Conservation (phyloP, 2,888 invertebrate species). For the Nomada lathburiana region DNA sequence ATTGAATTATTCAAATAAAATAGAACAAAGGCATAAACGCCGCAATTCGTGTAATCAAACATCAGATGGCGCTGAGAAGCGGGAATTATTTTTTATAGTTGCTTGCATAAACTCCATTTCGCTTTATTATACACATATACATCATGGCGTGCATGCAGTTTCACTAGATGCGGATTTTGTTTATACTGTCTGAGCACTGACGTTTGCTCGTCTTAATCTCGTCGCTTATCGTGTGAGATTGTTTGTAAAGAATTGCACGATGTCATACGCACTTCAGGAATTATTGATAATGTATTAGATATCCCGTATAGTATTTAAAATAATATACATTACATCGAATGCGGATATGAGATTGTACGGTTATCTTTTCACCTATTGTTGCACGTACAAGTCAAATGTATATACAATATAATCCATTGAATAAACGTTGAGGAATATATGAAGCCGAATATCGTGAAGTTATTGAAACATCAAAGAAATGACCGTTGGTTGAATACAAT, state of each 20-base stretch:
- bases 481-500: neutral
- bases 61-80: slow-evolving; percentile 26
- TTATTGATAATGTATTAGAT: slow-evolving; percentile 8
- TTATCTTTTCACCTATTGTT: slow-evolving; percentile 27
- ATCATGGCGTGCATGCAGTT: neutral
- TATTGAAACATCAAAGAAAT: slow-evolving; percentile 16
- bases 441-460: slow-evolving; percentile 4
- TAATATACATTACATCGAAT: slow-evolving; percentile 12
- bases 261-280: neutral
- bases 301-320: neutral
- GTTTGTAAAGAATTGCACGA: slow-evolving; percentile 15
- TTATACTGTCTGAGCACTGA: slow-evolving; percentile 21
- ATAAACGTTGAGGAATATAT: slow-evolving; percentile 32
- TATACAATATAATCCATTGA: slow-evolving; percentile 1
- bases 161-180: slow-evolving; percentile 23
- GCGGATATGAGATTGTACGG: slow-evolving; percentile 15
- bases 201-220: slow-evolving; percentile 7
- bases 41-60: slow-evolving; percentile 1
- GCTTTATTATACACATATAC: slow-evolving; percentile 7
- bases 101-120: slow-evolving; percentile 23
- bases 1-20: neutral
- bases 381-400: slow-evolving; percentile 6
- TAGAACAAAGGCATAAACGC: neutral
- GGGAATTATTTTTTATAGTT: slow-evolving; percentile 14
- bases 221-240: neutral